A percentile compares a stretch with the other conserved stretches of the same genome.
These are phyloP conservation scores for Lithosia quadra DNA, from an alignment of 2,888 invertebrate species.

Conservation along the genomic window DNA sequence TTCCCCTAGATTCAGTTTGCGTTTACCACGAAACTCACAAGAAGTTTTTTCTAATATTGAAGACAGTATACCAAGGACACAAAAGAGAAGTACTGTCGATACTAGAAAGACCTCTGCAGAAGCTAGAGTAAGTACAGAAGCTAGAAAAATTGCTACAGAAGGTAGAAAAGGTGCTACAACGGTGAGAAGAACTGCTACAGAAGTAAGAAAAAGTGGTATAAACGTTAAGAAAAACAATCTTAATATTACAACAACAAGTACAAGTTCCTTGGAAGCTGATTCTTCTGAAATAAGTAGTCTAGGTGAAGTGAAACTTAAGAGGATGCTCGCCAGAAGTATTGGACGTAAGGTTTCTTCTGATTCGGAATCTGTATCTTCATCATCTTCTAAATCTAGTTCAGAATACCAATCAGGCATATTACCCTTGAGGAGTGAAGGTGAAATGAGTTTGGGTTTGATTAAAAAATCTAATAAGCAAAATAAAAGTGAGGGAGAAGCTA, in stretches of 20 bases:
- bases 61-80: constrained; percentile 44
- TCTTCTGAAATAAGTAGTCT: constrained; percentile 82
- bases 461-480: constrained; percentile 52
- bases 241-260: constrained; percentile 58
- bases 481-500: constrained; percentile 73
- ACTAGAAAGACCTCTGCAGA: neutral
- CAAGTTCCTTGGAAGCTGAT: constrained; percentile 75
- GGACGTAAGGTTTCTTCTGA: constrained; percentile 50
- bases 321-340: constrained; percentile 55
- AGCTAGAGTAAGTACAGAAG: neutral
- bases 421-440: constrained; percentile 77
- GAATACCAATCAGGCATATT: constrained; percentile 66
- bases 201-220: constrained; percentile 14
- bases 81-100: constrained; percentile 23
- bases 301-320: constrained; percentile 75
- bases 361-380: constrained; percentile 71
- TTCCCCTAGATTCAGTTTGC: constrained; percentile 78
- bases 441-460: constrained; percentile 66
- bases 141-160: constrained; percentile 22
- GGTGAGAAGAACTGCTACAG: constrained; percentile 3
- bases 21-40: constrained; percentile 72
- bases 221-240: constrained; percentile 38
- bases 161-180: neutral
- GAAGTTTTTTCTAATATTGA: constrained; percentile 73
- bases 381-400: constrained; percentile 64